A percentile compares a stretch with the other conserved stretches of the same genome.
Evolutionary conservation across 2,888 invertebrate genomes (phyloP).

Genomic region (Neoascia interrupta): DNA sequence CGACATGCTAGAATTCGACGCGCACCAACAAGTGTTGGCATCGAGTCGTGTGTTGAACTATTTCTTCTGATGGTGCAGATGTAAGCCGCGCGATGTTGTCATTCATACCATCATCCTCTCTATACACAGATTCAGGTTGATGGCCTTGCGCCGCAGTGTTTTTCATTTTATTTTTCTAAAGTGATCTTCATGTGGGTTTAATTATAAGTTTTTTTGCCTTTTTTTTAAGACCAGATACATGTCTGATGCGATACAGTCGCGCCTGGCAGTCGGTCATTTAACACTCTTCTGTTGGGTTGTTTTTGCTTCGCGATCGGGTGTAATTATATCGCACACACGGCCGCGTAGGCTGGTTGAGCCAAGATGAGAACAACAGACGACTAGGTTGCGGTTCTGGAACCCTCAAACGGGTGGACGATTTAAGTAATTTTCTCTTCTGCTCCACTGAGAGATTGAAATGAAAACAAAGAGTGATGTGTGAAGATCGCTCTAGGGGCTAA

Average conservation of each 20-base stretch:
- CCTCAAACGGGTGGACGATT: constrained; percentile 21
- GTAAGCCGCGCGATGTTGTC: constrained; percentile 21
- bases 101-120: constrained; percentile 40
- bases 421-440: not conserved
- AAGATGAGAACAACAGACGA: not conserved
- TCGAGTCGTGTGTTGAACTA: constrained; percentile 35
- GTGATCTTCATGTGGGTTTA: constrained; percentile 47
- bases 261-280: constrained; percentile 61
- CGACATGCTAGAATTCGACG: constrained; percentile 57
- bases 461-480: constrained; percentile 24
- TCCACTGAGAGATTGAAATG: not conserved
- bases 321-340: constrained; percentile 38
- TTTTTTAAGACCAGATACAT: constrained; percentile 33
- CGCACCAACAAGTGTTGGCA: constrained; percentile 25
- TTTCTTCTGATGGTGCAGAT: constrained; percentile 20
- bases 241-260: constrained; percentile 45
- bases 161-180: constrained; percentile 2
- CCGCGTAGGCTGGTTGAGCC: not conserved
- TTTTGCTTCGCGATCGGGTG: constrained; percentile 30
- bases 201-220: constrained; percentile 6
- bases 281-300: constrained; percentile 37
- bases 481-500: constrained; percentile 32
- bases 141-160: constrained; percentile 42
- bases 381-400: constrained; percentile 46
- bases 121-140: constrained; percentile 33